Conservation (phyloP, 2,888 invertebrate genomes). For the Tromatobia lineatoria region DNA sequence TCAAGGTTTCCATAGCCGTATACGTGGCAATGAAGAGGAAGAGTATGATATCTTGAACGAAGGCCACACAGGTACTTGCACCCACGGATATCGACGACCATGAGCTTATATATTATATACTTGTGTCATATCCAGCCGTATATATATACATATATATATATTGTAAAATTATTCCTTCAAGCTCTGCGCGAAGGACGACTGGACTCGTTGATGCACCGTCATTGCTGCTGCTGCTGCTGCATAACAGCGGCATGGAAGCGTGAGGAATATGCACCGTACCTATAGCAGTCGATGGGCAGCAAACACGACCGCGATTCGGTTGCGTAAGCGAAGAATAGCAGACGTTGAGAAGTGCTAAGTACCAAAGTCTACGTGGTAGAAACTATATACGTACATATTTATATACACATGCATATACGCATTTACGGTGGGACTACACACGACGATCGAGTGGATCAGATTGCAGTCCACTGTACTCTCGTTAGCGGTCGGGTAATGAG, state of each 20-base stretch:
- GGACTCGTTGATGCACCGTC: conserved; percentile 30
- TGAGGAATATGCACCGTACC: conserved; percentile 23
- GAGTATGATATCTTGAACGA: neutral
- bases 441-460: conserved; percentile 59
- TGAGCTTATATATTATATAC: neutral
- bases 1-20: neutral
- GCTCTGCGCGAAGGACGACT: conserved; percentile 27
- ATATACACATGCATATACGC: neutral
- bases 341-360: conserved; percentile 9
- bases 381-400: neutral
- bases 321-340: conserved; percentile 29
- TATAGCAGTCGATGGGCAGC: conserved; percentile 17
- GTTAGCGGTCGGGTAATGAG: conserved; percentile 66
- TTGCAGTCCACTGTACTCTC: conserved; percentile 57
- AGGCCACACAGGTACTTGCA: conserved; percentile 26
- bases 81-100: conserved; percentile 25
- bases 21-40: conserved; percentile 7
- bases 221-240: neutral
- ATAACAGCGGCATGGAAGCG: conserved; percentile 18
- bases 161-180: conserved; percentile 13
- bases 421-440: conserved; percentile 3
- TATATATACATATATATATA: neutral
- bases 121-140: neutral
- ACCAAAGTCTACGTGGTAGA: conserved; percentile 11
- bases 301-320: conserved; percentile 18